A percentile compares a stretch with the other conserved stretches of the same genome.
Evolutionary conservation across 1,140 invertebrate species (phyloP).

Genomic region (Anastrepha obliqua): DNA sequence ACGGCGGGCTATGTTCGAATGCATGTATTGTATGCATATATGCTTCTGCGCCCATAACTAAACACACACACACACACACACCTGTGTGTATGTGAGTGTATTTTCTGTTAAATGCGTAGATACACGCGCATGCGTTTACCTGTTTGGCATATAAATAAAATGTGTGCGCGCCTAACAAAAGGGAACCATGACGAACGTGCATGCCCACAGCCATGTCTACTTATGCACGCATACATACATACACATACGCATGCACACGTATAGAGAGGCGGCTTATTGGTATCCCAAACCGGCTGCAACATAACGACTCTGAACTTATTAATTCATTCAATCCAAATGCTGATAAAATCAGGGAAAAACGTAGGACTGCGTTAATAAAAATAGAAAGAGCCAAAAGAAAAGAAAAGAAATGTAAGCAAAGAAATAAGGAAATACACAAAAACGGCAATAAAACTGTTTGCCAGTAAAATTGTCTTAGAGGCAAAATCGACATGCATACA

Average conservation of each 20-base stretch:
- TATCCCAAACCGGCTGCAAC: background rate
- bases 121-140: slow-evolving; percentile 25
- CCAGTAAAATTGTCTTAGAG: background rate
- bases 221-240: background rate
- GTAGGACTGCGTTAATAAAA: slow-evolving; percentile 4
- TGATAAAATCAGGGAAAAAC: slow-evolving; percentile 32
- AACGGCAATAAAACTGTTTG: background rate
- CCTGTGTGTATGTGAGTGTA: background rate
- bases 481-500: background rate
- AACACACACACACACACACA: too few species aligned
- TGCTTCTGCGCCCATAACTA: background rate
- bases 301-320: slow-evolving; percentile 34
- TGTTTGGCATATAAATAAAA: slow-evolving; percentile 52
- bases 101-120: slow-evolving; percentile 27
- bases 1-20: too few species aligned
- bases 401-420: background rate
- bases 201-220: background rate
- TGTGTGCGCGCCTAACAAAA: background rate
- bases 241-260: background rate
- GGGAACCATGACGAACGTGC: background rate
- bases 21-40: background rate
- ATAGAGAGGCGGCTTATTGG: too few species aligned
- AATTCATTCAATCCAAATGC: slow-evolving; percentile 34
- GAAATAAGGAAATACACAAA: background rate
- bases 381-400: background rate